Percentiles rank a stretch among this genome's conserved stretches.
These are phyloP conservation scores for Syngnathus scovelli DNA, from an alignment of 2,113 vertebrate genomes.

Conservation along the genomic window DNA sequence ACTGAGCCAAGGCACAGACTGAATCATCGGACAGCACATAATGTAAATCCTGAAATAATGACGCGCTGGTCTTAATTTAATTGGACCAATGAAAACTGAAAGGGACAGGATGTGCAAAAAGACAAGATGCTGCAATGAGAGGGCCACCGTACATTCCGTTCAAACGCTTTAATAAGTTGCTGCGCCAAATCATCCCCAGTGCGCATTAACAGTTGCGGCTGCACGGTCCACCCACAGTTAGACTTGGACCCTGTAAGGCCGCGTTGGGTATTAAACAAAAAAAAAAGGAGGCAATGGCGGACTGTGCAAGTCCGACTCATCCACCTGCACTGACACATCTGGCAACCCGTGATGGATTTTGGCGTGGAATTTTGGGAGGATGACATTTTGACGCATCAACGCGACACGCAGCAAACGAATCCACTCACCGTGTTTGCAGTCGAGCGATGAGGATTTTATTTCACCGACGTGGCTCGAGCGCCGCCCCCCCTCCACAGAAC, in stretches of 20 bases:
- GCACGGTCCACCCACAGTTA: constrained; percentile 21
- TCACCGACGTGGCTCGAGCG: constrained; percentile 62
- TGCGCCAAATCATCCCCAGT: constrained; percentile 47
- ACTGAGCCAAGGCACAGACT: too few species aligned
- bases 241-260: constrained; percentile 18
- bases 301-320: constrained; percentile 62
- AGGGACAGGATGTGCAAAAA: background rate
- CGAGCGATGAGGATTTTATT: constrained; percentile 50
- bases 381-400: constrained; percentile 15
- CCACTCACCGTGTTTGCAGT: constrained; percentile 55
- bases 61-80: too few species aligned
- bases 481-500: constrained; percentile 38
- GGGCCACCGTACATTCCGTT: background rate
- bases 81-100: background rate
- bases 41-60: too few species aligned
- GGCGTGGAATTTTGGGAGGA: constrained; percentile 21
- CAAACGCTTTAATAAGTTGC: constrained; percentile 29
- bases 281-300: constrained; percentile 55
- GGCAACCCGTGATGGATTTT: constrained; percentile 25
- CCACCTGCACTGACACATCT: constrained; percentile 56
- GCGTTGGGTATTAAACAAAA: constrained; percentile 41
- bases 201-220: constrained; percentile 30
- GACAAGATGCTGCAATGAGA: background rate
- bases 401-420: constrained; percentile 52
- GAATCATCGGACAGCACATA: too few species aligned